Evolutionary conservation across 1,140 invertebrate species (phyloP).

Genomic region (Matsumurasca onukii): DNA sequence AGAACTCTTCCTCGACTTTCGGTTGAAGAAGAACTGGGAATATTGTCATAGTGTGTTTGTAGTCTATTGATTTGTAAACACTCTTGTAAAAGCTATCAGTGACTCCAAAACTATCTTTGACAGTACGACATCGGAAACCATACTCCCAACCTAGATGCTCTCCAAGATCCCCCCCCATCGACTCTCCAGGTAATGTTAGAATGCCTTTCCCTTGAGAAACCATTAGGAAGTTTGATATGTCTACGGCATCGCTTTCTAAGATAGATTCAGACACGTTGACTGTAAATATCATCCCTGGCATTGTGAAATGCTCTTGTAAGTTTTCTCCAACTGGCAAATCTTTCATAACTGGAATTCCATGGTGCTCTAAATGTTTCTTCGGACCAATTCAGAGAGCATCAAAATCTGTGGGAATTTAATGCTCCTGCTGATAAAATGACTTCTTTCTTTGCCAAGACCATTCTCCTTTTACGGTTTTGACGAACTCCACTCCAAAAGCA

Average conservation of each 20-base stretch:
- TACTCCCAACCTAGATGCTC: conserved; percentile 69
- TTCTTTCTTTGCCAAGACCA: conserved; percentile 59
- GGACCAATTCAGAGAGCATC: conserved; percentile 74
- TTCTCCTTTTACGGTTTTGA: conserved; percentile 51
- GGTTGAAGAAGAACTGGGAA: conserved; percentile 73
- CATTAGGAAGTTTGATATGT: conserved; percentile 33
- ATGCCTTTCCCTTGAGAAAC: conserved; percentile 49
- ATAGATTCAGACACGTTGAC: conserved; percentile 58
- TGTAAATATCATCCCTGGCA: conserved; percentile 62
- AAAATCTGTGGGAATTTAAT: conserved; percentile 69
- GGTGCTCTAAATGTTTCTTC: conserved; percentile 61
- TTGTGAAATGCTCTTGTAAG: conserved; percentile 72
- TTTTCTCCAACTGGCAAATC: conserved; percentile 75
- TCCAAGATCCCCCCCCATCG: conserved; percentile 64
- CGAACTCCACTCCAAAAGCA: conserved; percentile 66
- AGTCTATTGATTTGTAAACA: conserved; percentile 45
- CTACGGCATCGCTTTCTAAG: conserved; percentile 31
- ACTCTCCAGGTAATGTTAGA: conserved; percentile 51
- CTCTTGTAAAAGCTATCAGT: conserved; percentile 58
- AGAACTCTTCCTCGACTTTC: conserved; percentile 67
- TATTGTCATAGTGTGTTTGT: conserved; percentile 62
- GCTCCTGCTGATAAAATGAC: conserved; percentile 67
- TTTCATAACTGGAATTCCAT: conserved; percentile 65
- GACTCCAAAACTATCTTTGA: conserved; percentile 56
- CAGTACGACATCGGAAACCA: conserved; percentile 65